Base-by-base conservation (phyloP, 2,113 vertebrate genomes). In the Apteryx owenii region DNA sequence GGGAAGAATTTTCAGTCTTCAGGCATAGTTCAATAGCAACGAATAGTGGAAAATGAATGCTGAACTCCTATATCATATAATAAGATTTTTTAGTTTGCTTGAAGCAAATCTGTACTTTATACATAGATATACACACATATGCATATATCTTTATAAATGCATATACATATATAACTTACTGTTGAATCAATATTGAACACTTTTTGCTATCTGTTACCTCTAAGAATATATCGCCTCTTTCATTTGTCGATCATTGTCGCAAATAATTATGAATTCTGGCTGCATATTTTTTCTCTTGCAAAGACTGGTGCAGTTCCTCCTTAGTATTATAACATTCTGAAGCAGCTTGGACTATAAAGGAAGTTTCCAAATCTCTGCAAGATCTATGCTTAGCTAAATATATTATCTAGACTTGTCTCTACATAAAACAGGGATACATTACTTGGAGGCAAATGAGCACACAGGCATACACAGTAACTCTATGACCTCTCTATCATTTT, bases 1-100 rank as follows among this genome's bases (percentile, higher is more conserved):
- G 96, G 89, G 88, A 91, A 94, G 87, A 72, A 88, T 90, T 95
- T 88, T 51, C 69, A 93, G 69, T 91, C 89, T 89, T 77, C 33
- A 82, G 86, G 70, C 81, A 70, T 0, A 88, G 84, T 29, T 95
- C 81, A 82, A 50, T 26, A 82, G 78, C 81, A 92, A 76, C 1
- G 70, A 95, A 78, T 38, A 68, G 60, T 56, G 42, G 76, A 93
- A 97, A 95, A 93, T 33, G 72, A 93, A 94, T 72, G 79, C 82
- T 79, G 69, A 93, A 86, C 89, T 93, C 82, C 54, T 69, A 64
- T 77, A 93, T 93, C 75, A 56, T 60, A 51, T 50, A 95, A 71
- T 38, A 88, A 54, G 81, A 66, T 80, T 76, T 93, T 87, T 79
- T 17, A 31, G 76, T 73, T 95, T 94, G 71, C 76, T 91, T 71